A percentile compares a stretch with the other conserved stretches of the same genome.
Evolutionary conservation across 2,113 vertebrate genomes (phyloP).

Genomic region (Muscicapa adusta): DNA sequence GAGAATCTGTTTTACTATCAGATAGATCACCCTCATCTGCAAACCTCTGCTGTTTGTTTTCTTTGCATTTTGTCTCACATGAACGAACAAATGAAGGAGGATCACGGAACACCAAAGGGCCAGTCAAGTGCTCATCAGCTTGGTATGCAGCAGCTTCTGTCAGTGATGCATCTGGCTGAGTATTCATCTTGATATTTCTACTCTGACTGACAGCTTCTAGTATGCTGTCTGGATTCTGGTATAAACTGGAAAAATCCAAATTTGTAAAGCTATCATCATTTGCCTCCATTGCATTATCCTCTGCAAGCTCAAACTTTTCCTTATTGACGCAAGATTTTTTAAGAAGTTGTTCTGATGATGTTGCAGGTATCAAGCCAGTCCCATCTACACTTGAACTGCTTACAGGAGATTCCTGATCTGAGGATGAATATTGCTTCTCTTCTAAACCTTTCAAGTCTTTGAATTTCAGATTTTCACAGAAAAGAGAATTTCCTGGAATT

Average conservation of each 20-base stretch:
- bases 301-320: not conserved
- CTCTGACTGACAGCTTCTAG: not conserved
- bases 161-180: not conserved
- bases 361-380: not conserved
- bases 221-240: not conserved
- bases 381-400: not conserved
- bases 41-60: conserved; percentile 37
- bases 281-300: not conserved
- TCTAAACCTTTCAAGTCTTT: not conserved
- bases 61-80: not conserved
- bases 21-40: conserved; percentile 40
- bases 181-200: not conserved
- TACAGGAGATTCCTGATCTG: not conserved
- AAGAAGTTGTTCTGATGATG: not conserved
- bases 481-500: conserved; percentile 28
- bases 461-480: conserved; percentile 32
- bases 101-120: not conserved
- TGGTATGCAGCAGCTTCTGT: conserved; percentile 25
- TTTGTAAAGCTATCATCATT: not conserved
- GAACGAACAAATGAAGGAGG: not conserved
- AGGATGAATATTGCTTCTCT: not conserved
- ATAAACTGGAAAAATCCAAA: not conserved
- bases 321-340: not conserved
- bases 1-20: not conserved
- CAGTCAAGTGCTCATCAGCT: not conserved